phyloP scores from a whole-genome alignment of 2,888 invertebrate species.

The Folsomia manolachei region DNA sequence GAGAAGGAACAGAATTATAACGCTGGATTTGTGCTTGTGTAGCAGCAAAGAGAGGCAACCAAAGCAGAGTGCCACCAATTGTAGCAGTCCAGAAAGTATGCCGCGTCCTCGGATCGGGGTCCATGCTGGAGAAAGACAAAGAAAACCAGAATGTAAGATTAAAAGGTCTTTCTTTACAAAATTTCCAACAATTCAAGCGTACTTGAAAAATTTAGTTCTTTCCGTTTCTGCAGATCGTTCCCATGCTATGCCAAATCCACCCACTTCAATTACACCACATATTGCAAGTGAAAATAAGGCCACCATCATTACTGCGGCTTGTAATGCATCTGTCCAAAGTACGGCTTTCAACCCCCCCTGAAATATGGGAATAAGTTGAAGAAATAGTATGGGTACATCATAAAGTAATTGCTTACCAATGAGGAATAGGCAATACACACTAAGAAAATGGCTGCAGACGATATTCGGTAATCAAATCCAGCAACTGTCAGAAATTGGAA shows the following conservation, averaged over 20 bases:
- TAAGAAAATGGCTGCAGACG: conserved; percentile 39
- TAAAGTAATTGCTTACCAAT: conserved; percentile 22
- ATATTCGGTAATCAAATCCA: conserved; percentile 36
- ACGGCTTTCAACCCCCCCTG: conserved; percentile 42
- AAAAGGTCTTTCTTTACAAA: too few species aligned
- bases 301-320: conserved; percentile 39
- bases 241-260: conserved; percentile 36
- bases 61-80: conserved; percentile 40
- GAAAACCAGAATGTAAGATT: neutral
- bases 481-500: conserved; percentile 29
- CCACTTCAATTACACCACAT: conserved; percentile 38
- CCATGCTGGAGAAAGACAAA: conserved; percentile 24
- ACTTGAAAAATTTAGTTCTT: conserved; percentile 33
- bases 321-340: conserved; percentile 38
- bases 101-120: conserved; percentile 35
- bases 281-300: conserved; percentile 30
- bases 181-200: neutral
- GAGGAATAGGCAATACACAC: conserved; percentile 43
- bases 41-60: conserved; percentile 41
- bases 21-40: conserved; percentile 46
- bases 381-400: neutral
- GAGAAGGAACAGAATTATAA: conserved; percentile 42
- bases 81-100: conserved; percentile 41
- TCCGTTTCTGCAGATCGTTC: conserved; percentile 22
- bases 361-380: neutral